Conservation (phyloP, 2,797 vertebrate species). For the Galago senegalensis region DNA sequence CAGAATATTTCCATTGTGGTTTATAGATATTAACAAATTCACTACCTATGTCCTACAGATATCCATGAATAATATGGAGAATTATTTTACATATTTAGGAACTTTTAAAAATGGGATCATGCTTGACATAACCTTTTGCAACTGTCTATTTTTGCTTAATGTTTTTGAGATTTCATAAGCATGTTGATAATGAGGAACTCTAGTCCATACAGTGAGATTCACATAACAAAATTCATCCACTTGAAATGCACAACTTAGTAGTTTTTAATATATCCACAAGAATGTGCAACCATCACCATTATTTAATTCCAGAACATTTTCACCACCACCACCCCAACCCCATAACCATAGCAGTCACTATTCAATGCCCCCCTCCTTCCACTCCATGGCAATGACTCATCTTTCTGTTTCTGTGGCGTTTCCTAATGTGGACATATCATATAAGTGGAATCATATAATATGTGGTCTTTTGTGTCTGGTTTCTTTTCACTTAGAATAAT, state of each 20-base stretch:
- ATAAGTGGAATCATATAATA: neutral
- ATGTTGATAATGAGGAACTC: neutral
- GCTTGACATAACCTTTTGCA: neutral
- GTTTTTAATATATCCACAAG: neutral
- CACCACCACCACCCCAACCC: neutral
- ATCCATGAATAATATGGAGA: neutral
- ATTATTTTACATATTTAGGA: neutral
- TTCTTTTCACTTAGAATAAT: neutral
- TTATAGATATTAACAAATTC: neutral
- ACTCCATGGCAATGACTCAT: neutral
- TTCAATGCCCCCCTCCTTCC: neutral
- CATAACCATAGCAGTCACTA: neutral
- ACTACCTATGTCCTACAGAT: neutral
- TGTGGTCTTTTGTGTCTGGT: neutral
- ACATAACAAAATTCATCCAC: neutral
- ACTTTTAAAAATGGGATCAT: neutral
- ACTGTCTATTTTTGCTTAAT: neutral
- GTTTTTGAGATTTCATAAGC: neutral
- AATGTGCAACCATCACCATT: neutral
- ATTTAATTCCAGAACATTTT: constrained; percentile 35
- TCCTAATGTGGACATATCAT: neutral
- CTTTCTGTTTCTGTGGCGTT: constrained; percentile 9
- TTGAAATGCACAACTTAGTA: neutral
- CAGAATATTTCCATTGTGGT: neutral
- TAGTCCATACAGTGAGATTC: neutral